Evolutionary conservation across 2,113 vertebrate species (phyloP), one percentile per base, ranked within the genome.

Genomic region (Sorex araneus): DNA sequence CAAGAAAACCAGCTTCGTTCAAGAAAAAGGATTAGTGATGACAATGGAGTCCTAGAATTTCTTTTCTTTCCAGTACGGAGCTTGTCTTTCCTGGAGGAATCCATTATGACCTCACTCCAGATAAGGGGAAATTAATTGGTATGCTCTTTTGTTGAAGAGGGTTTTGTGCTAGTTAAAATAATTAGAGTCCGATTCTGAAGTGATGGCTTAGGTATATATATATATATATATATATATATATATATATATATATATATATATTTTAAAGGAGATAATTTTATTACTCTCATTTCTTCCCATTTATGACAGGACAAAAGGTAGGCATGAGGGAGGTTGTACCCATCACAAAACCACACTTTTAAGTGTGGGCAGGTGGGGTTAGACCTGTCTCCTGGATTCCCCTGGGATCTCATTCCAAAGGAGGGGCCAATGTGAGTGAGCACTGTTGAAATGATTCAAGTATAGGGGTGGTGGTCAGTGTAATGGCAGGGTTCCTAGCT

Each of bases 131-230:
- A 74, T 94, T 87, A 93, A 91, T 47, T 5, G 89, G 73, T 30
- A 1, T 57, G 47, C 69, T 86, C 70, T 78, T 47, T 85, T 90
- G 77, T 84, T 86, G 90, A 89, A 95, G 95, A 92, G 87, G 82
- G n/a, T 86, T 92, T 87, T 84, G 90, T 93, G 87, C 74, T 70
- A 77, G 93, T 93, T 93, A 88, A 95, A 87, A 92, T 96, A 94
- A 97, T 97, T 95, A 94, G 90, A 91, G 69, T 23, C 64, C 57
- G 92, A 89, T 93, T 66, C 84, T 93, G 79, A 93, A 74, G 63
- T 87, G 84, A 89, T 71, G 88, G 82, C 74, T 78, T 92, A 25
- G 6, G 57, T 92, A 76, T 95, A 89, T 40, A 7, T 40, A 40
- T 3, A 40, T 40, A 40, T 40, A 4, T 40, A 40, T 92, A 76